phyloP scores from a whole-genome alignment of 2,888 invertebrate genomes.

The Drosophila cognata region DNA sequence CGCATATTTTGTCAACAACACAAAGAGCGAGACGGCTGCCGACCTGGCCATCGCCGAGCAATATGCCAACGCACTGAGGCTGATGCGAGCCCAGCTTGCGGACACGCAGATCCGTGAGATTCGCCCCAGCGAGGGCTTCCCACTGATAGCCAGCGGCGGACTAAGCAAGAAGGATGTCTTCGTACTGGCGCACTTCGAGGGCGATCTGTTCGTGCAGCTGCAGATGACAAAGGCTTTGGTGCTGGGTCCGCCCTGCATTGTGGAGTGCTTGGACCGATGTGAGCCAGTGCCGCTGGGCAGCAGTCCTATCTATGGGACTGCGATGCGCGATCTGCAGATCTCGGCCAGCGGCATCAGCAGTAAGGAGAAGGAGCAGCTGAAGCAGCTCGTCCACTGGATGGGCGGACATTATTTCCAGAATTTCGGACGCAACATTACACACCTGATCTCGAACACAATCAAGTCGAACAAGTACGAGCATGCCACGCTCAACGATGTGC shows the following conservation, averaged over 20 bases:
- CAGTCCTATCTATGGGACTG: conserved; percentile 92
- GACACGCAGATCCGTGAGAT: conserved; percentile 87
- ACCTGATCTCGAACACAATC: conserved; percentile 92
- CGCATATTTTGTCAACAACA: conserved; percentile 81
- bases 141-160: conserved; percentile 86
- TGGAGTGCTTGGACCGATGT: conserved; percentile 90
- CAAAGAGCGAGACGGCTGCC: conserved; percentile 36
- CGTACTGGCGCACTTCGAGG: conserved; percentile 91
- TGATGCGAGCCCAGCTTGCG: conserved; percentile 77
- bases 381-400: conserved; percentile 90
- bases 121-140: conserved; percentile 87
- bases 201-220: conserved; percentile 89
- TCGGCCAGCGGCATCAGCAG: conserved; percentile 88
- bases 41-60: conserved; percentile 43
- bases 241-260: conserved; percentile 92
- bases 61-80: conserved; percentile 63
- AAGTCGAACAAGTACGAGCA: conserved; percentile 91
- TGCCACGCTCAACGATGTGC: conserved; percentile 85
- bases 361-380: conserved; percentile 86
- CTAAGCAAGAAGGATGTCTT: conserved; percentile 90
- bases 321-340: conserved; percentile 91
- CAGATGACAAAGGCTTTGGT: conserved; percentile 89
- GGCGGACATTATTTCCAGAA: conserved; percentile 89
- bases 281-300: conserved; percentile 90
- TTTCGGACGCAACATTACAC: conserved; percentile 90